phyloP scores from a whole-genome alignment of 2,888 invertebrate species.

The Folsomia candida region DNA sequence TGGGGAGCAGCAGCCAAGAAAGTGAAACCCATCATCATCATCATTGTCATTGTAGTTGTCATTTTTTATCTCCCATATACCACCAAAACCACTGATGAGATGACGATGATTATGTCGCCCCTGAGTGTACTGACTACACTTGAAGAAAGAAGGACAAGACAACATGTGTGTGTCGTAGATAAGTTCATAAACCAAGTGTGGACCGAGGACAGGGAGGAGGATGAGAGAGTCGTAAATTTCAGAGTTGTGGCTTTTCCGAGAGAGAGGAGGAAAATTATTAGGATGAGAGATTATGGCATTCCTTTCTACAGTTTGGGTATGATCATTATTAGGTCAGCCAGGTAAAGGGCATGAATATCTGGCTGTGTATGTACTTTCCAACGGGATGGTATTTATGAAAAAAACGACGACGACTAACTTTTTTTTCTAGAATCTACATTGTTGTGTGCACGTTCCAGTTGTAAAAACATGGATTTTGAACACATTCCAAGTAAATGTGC shows the following conservation, averaged over 20 bases:
- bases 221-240: neutral
- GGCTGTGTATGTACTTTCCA: neutral
- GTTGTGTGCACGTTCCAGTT: neutral
- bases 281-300: constrained; percentile 1
- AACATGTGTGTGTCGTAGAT: neutral
- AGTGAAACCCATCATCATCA: constrained; percentile 16
- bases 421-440: neutral
- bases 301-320: no score
- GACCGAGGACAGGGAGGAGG: neutral
- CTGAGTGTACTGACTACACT: neutral
- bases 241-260: neutral
- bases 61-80: constrained; percentile 11
- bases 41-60: constrained; percentile 21
- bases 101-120: constrained; percentile 18
- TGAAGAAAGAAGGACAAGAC: neutral
- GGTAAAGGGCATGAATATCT: neutral
- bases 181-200: neutral
- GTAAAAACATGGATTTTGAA: neutral
- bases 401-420: no score
- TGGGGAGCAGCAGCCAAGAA: no score
- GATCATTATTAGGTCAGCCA: neutral
- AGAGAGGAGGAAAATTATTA: constrained; percentile 4
- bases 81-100: neutral
- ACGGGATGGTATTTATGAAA: no score
- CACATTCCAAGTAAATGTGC: neutral